phyloP scores from a whole-genome alignment of 37 sponge, comb jelly and placozoan genomes.

The Diacarnus erythraeanus region DNA sequence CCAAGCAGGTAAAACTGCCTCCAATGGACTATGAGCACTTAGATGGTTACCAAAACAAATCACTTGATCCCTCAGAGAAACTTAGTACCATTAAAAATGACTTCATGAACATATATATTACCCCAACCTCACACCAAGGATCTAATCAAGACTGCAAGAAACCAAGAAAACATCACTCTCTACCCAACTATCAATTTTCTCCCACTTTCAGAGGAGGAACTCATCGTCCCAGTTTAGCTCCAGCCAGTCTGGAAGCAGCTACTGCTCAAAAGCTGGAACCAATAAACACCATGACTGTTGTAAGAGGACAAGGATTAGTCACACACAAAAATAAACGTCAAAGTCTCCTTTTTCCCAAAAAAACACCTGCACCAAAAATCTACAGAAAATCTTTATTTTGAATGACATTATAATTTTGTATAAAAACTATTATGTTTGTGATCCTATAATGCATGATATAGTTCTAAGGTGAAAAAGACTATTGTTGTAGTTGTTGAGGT shows the following conservation, averaged over 20 bases:
- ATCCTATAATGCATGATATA: neutral
- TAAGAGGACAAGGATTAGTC: neutral
- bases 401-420: neutral
- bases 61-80: too few species aligned
- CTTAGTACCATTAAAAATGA: too few species aligned
- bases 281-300: neutral
- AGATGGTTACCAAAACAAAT: too few species aligned
- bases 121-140: neutral
- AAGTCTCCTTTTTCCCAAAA: too few species aligned
- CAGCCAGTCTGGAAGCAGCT: constrained; percentile 17
- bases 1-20: too few species aligned
- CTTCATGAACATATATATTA: too few species aligned
- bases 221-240: constrained; percentile 15
- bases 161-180: neutral
- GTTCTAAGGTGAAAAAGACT: too few species aligned
- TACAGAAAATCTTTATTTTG: neutral
- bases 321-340: neutral
- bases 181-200: neutral
- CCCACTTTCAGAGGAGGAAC: neutral
- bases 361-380: neutral
- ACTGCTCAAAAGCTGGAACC: constrained; percentile 13
- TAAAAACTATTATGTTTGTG: neutral
- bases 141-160: neutral
- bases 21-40: too few species aligned
- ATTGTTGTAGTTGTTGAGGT: too few species aligned